A percentile compares a stretch with the other conserved stretches of the same genome.
phyloP scores from a whole-genome alignment of 1,140 invertebrate genomes.

The Laodelphax striatellus region DNA sequence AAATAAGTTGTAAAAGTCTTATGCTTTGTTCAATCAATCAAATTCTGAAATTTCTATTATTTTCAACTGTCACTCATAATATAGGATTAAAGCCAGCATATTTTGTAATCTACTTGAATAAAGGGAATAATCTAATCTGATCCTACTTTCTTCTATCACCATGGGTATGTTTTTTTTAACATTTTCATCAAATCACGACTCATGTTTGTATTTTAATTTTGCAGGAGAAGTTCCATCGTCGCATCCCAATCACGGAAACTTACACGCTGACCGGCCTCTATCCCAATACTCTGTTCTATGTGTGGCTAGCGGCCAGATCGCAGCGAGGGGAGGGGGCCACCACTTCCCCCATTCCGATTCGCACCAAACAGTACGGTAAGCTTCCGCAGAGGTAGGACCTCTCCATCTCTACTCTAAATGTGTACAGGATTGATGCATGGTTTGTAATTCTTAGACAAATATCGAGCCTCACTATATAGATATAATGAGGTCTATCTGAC shows the following conservation, averaged over 20 bases:
- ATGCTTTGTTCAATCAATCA: too few relatives aligned
- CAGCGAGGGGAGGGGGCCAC: slow-evolving; percentile 86
- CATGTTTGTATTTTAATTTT: not conserved
- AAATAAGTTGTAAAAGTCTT: too few relatives aligned
- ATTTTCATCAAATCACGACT: too few relatives aligned
- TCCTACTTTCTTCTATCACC: too few relatives aligned
- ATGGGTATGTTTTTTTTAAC: too few relatives aligned
- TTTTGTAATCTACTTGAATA: too few relatives aligned
- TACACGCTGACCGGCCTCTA: slow-evolving; percentile 81
- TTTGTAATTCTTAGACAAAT: not conserved
- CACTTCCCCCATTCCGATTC: slow-evolving; percentile 84
- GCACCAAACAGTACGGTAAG: slow-evolving; percentile 96
- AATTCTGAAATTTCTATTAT: too few relatives aligned
- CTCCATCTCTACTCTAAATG: not conserved
- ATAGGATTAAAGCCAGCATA: too few relatives aligned
- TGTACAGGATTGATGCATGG: not conserved
- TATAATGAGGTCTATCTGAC: too few relatives aligned
- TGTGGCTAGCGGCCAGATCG: slow-evolving; percentile 88
- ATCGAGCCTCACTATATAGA: too few relatives aligned
- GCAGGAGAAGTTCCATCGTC: slow-evolving; percentile 50
- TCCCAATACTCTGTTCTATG: slow-evolving; percentile 91
- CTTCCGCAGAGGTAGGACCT: slow-evolving; percentile 19
- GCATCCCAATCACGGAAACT: slow-evolving; percentile 67
- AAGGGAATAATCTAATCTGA: too few relatives aligned
- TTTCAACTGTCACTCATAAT: too few relatives aligned